These are phyloP conservation scores for Lasioglossum malachurum DNA, from an alignment of 2,888 invertebrate genomes.

Conservation along the genomic window DNA sequence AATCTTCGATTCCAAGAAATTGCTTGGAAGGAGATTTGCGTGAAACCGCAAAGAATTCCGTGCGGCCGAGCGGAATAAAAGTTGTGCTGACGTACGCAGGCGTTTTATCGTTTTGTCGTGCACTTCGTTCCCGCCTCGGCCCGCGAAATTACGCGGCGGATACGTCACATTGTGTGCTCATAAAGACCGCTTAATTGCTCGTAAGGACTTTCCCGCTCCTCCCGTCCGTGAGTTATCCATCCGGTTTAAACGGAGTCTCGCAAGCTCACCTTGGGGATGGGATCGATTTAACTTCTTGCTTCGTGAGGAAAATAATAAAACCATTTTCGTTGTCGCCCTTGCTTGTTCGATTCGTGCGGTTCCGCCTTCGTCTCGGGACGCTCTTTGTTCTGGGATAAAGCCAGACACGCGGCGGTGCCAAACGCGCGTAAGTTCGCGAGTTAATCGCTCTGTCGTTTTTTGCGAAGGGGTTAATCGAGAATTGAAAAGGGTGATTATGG, in stretches of 20 bases:
- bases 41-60: conserved; percentile 33
- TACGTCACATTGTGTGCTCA: conserved; percentile 63
- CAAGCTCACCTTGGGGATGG: conserved; percentile 64
- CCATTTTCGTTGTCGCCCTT: conserved; percentile 25
- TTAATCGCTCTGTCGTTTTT: neutral
- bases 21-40: conserved; percentile 62
- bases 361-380: neutral
- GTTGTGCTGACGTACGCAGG: conserved; percentile 28
- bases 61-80: conserved; percentile 22
- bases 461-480: neutral
- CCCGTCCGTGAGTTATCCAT: conserved; percentile 52
- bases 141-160: conserved; percentile 51
- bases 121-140: conserved; percentile 25
- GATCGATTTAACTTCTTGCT: conserved; percentile 54
- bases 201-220: conserved; percentile 38
- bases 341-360: conserved; percentile 8
- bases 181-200: conserved; percentile 70
- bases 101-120: conserved; percentile 21
- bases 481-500: neutral
- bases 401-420: neutral
- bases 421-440: neutral
- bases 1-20: conserved; percentile 41
- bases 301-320: neutral
- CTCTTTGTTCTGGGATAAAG: conserved; percentile 28
- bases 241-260: conserved; percentile 66